Evolutionary conservation across 2,797 vertebrate species (phyloP).

Genomic region (Anguilla megastoma): DNA sequence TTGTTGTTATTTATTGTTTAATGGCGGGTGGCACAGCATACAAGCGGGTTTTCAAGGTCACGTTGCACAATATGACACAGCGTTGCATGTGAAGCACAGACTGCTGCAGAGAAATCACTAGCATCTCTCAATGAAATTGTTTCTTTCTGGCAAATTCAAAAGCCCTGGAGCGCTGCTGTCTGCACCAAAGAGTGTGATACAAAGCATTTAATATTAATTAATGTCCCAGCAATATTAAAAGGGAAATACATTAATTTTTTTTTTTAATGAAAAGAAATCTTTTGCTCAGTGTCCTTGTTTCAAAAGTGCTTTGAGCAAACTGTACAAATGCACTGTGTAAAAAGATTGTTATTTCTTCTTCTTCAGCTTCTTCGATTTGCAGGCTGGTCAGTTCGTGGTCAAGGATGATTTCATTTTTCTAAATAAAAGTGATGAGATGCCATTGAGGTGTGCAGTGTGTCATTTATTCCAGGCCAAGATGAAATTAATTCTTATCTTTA

Average conservation of each 20-base stretch:
- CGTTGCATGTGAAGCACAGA: not conserved
- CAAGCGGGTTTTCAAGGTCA: not conserved
- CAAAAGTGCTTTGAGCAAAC: no score
- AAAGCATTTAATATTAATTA: not conserved
- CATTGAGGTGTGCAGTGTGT: not conserved
- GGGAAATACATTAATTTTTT: not conserved
- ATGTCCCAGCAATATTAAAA: not conserved
- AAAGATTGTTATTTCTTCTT: not conserved
- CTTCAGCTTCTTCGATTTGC: not conserved
- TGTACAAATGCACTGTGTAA: not conserved
- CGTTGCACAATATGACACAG: not conserved
- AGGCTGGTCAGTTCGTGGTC: not conserved
- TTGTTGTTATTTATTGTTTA: not conserved
- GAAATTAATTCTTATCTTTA: not conserved
- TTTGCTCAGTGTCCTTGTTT: no score
- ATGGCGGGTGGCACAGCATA: not conserved
- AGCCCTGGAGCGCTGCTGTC: not conserved
- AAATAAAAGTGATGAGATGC: not conserved
- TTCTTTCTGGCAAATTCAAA: not conserved
- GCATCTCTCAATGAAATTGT: not conserved
- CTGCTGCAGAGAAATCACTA: no score
- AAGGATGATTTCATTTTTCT: not conserved
- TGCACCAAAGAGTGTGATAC: not conserved
- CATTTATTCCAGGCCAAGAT: not conserved
- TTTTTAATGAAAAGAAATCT: not conserved